Evolutionary conservation across 2,797 vertebrate genomes (phyloP).

Genomic region (Betta splendens): DNA sequence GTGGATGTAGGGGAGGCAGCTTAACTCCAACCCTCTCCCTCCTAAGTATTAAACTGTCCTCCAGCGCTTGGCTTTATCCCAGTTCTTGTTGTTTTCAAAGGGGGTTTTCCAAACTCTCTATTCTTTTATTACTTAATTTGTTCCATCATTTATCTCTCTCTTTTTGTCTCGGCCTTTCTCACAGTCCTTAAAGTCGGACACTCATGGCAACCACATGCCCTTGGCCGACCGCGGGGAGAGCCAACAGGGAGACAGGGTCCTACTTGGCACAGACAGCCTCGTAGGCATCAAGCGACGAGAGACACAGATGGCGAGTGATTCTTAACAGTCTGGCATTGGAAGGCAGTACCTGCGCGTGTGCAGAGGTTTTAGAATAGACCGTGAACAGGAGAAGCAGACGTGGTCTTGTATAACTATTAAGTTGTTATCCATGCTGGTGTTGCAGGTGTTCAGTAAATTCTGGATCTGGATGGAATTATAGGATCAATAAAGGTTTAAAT

Average conservation of each 20-base stretch:
- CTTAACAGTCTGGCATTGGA: no score
- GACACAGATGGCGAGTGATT: not conserved
- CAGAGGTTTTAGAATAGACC: no score
- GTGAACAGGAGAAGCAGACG: no score
- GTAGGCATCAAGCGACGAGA: slow-evolving; percentile 27
- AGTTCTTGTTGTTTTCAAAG: slow-evolving; percentile 14
- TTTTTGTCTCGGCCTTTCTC: slow-evolving; percentile 1
- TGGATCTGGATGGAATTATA: no score
- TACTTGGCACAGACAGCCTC: slow-evolving; percentile 34
- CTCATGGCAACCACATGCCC: slow-evolving; percentile 39
- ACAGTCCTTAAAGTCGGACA: slow-evolving; percentile 38
- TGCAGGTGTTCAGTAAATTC: no score
- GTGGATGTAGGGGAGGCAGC: slow-evolving; percentile 20
- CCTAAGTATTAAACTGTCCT: slow-evolving; percentile 35
- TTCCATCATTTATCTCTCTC: slow-evolving; percentile 6
- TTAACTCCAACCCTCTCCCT: slow-evolving; percentile 34
- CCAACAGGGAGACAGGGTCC: slow-evolving; percentile 29
- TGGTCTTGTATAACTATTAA: no score
- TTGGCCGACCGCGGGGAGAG: slow-evolving; percentile 32
- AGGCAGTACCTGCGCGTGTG: no score
- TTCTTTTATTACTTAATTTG: slow-evolving; percentile 7
- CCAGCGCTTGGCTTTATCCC: slow-evolving; percentile 9
- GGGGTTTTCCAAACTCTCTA: slow-evolving; percentile 6
- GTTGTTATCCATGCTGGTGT: no score
- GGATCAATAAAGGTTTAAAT: no score